These are phyloP conservation scores for Vulpes vulpes DNA, from an alignment of 2,113 vertebrate species.

Conservation along the genomic window DNA sequence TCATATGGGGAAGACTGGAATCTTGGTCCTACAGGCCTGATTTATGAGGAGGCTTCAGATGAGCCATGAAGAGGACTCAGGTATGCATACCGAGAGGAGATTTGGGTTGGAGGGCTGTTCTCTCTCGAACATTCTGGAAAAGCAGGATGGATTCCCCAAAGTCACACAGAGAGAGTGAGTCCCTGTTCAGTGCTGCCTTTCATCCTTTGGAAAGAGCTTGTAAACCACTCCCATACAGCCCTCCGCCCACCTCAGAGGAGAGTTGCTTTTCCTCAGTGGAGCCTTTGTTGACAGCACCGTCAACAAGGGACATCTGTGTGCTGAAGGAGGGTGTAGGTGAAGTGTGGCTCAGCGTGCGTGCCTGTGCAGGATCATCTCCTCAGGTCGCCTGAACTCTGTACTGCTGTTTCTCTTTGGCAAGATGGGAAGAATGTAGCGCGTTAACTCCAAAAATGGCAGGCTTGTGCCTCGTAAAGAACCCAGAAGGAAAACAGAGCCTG, in stretches of 20 bases:
- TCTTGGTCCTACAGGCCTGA: not conserved
- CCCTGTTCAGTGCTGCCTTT: not conserved
- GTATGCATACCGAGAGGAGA: not conserved
- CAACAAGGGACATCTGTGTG: not conserved
- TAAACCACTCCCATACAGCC: not conserved
- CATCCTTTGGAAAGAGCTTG: not conserved
- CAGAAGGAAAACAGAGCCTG: slow-evolving; percentile 2
- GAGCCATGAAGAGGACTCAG: not conserved
- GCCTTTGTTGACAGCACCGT: not conserved
- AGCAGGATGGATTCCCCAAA: not conserved
- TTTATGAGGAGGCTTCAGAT: not conserved
- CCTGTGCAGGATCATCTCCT: accelerated
- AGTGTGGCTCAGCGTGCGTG: accelerated
- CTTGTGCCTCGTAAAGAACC: not conserved
- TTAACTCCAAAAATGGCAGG: not conserved
- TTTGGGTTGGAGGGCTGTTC: not conserved
- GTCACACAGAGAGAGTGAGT: not conserved
- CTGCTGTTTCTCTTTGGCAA: not conserved
- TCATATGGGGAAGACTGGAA: not conserved
- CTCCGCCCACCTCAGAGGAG: accelerated
- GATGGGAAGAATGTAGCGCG: not conserved
- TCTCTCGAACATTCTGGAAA: not conserved
- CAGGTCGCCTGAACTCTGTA: not conserved
- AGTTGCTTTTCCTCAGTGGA: not conserved
- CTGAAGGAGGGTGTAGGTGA: not conserved